phyloP scores from a whole-genome alignment of 1,140 invertebrate species.

The Paraescarpia echinospica region DNA sequence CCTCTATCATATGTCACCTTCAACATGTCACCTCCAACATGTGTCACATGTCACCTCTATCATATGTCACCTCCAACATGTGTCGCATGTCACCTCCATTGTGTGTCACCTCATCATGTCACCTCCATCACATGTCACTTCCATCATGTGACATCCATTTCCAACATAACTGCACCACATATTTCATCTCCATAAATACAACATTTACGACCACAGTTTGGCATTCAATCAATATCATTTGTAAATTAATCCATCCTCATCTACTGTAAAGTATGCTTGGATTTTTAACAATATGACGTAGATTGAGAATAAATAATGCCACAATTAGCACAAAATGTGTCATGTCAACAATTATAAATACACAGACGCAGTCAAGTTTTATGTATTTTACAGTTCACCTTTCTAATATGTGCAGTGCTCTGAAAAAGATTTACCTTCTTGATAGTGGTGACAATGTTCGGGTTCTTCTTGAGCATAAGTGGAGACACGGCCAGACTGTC shows the following conservation, averaged over 20 bases:
- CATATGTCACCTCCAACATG: not conserved
- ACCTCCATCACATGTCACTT: not conserved
- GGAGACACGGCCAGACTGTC: slow-evolving; percentile 68
- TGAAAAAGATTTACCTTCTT: slow-evolving; percentile 52
- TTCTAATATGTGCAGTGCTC: not conserved
- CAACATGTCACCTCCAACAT: not conserved
- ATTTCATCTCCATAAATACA: too few relatives aligned
- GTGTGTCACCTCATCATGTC: not conserved
- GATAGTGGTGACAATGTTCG: slow-evolving; percentile 74
- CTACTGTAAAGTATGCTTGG: too few relatives aligned
- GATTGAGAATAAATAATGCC: not conserved
- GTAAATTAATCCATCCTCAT: too few relatives aligned
- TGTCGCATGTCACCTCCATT: not conserved
- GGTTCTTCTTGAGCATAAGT: slow-evolving; percentile 85
- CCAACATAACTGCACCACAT: too few relatives aligned
- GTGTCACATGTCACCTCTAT: not conserved
- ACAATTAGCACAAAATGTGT: not conserved
- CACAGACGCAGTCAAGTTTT: not conserved
- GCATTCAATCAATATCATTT: not conserved
- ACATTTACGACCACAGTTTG: not conserved
- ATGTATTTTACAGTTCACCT: not conserved
- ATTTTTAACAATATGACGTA: too few relatives aligned
- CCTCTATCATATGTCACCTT: not conserved
- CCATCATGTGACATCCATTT: not conserved
- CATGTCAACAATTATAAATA: not conserved